A percentile compares a stretch with the other conserved stretches of the same genome.
phyloP scores from a whole-genome alignment of 2,797 vertebrate genomes.

The Pyrrhura leucotis region DNA sequence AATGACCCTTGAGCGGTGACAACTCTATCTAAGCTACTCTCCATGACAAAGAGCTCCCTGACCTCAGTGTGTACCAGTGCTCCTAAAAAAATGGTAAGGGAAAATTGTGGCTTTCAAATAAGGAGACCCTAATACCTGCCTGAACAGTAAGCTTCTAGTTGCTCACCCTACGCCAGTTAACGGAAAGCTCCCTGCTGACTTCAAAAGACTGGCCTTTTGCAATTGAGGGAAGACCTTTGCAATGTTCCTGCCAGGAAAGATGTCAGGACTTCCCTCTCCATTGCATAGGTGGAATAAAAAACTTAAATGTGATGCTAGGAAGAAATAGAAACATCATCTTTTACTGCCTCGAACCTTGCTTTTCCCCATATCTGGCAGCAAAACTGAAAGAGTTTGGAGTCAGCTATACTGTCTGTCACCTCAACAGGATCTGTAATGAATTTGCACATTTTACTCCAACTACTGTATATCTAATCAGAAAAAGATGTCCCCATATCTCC shows the following conservation, averaged over 20 bases:
- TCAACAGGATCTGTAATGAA: slow-evolving; percentile 86
- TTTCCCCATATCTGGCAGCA: slow-evolving; percentile 53
- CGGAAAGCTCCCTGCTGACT: slow-evolving; percentile 43
- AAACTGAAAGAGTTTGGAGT: slow-evolving; percentile 53
- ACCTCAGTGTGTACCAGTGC: background rate
- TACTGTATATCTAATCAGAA: slow-evolving; percentile 98
- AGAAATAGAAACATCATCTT: slow-evolving; percentile 46
- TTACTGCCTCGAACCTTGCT: slow-evolving; percentile 24
- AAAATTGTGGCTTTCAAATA: background rate
- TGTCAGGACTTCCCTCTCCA: slow-evolving; percentile 24
- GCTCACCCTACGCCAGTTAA: background rate
- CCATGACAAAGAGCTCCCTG: background rate
- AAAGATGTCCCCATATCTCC: slow-evolving; percentile 90
- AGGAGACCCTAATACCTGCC: slow-evolving; percentile 10
- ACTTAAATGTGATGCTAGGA: slow-evolving; percentile 26
- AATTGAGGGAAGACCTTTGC: slow-evolving; percentile 48
- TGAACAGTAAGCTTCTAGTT: slow-evolving; percentile 24
- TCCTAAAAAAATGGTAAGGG: background rate
- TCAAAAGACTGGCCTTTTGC: slow-evolving; percentile 56
- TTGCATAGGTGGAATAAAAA: slow-evolving; percentile 39
- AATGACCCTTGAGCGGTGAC: background rate
- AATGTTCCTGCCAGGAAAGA: slow-evolving; percentile 3
- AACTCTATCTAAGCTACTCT: background rate
- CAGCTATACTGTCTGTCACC: slow-evolving; percentile 71
- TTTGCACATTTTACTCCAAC: slow-evolving; percentile 87